These are phyloP conservation scores for Hippocampus kuda DNA, from an alignment of 2,797 vertebrate species.

Conservation along the genomic window DNA sequence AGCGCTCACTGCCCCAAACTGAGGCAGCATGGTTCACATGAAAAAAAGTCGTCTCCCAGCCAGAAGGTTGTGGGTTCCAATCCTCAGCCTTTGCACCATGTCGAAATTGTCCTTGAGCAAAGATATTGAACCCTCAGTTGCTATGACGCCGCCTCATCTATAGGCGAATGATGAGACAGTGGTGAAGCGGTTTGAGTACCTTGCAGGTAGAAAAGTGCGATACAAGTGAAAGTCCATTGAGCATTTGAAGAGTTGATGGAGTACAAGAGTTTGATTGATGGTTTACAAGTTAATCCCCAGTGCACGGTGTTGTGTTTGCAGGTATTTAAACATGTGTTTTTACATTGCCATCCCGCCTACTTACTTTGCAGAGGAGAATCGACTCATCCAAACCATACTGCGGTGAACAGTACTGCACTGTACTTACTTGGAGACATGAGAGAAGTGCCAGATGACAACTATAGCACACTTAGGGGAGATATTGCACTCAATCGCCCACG, in stretches of 20 bases:
- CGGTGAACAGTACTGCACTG: neutral
- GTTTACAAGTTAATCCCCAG: neutral
- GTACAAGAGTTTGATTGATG: neutral
- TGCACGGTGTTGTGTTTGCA: neutral
- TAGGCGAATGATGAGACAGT: too few relatives aligned
- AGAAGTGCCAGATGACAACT: conserved; percentile 1
- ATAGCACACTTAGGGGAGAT: neutral
- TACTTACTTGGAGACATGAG: neutral
- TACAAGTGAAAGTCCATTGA: too few relatives aligned
- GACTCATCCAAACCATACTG: neutral
- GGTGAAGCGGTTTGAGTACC: too few relatives aligned
- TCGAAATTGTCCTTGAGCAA: too few relatives aligned
- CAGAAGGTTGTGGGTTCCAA: too few relatives aligned
- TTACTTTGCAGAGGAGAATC: neutral
- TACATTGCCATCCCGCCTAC: neutral
- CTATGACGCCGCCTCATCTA: too few relatives aligned
- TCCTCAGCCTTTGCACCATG: too few relatives aligned
- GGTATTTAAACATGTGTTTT: neutral
- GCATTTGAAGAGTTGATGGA: neutral
- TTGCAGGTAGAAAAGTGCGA: too few relatives aligned
- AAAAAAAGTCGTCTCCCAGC: too few relatives aligned
- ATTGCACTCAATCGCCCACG: neutral
- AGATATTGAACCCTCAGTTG: too few relatives aligned
- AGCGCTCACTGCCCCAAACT: too few relatives aligned
- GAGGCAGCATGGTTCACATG: too few relatives aligned